These are phyloP conservation scores for Drosophila gaucha DNA, from an alignment of 2,888 invertebrate genomes.

Conservation along the genomic window DNA sequence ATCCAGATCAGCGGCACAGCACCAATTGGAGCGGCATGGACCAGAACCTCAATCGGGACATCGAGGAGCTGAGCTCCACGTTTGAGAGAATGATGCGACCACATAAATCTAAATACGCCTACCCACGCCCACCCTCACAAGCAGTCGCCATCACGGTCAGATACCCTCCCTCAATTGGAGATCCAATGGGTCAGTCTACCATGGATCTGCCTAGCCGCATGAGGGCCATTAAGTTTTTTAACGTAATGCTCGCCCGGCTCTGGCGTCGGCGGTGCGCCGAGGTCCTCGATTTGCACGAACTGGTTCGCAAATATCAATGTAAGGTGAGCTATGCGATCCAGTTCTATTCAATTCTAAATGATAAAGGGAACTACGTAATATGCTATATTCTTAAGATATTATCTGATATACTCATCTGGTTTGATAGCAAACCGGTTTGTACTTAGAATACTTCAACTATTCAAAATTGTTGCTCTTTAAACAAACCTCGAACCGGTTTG, in stretches of 20 bases:
- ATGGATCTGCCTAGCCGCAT: constrained; percentile 31
- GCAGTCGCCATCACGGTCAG: not conserved
- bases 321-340: constrained; percentile 21
- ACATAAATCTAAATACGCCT: constrained; percentile 1
- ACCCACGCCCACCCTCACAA: not conserved
- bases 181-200: too few species aligned
- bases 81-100: constrained; percentile 26
- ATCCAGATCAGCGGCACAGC: constrained; percentile 14
- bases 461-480: too few species aligned
- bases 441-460: too few species aligned
- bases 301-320: constrained; percentile 21
- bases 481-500: too few species aligned
- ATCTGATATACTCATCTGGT: too few species aligned
- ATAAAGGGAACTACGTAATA: too few species aligned
- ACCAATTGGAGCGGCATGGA: constrained; percentile 8
- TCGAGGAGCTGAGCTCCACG: constrained; percentile 11
- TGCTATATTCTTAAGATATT: too few species aligned
- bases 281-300: constrained; percentile 24
- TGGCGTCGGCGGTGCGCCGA: constrained; percentile 50
- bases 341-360: not conserved
- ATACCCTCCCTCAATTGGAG: too few species aligned
- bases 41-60: not conserved
- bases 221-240: constrained; percentile 37
- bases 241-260: constrained; percentile 29
- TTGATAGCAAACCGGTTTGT: too few species aligned